Evolutionary conservation across 2,888 invertebrate species (phyloP).

Genomic region (Heliconius cydno): DNA sequence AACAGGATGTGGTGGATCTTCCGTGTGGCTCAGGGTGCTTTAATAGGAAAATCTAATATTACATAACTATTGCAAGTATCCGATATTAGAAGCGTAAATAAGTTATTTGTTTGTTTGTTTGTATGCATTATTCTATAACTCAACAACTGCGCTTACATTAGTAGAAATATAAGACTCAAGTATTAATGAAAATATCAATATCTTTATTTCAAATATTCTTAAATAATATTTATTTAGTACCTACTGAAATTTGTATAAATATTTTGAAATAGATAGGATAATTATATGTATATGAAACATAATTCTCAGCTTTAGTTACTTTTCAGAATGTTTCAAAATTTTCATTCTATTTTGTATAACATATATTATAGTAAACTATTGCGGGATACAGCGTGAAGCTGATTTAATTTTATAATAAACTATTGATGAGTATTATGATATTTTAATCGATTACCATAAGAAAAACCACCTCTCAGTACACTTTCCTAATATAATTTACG

Average conservation of each 20-base stretch:
- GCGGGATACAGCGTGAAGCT: too few relatives aligned
- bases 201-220: too few relatives aligned
- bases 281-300: too few relatives aligned
- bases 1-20: constrained; percentile 76
- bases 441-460: neutral
- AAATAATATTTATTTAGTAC: too few relatives aligned
- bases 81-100: neutral
- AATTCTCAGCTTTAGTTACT: too few relatives aligned
- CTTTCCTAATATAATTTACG: constrained; percentile 43
- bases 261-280: neutral
- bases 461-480: constrained; percentile 31
- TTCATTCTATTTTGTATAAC: neutral
- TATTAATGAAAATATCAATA: too few relatives aligned
- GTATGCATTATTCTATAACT: neutral
- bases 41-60: constrained; percentile 28
- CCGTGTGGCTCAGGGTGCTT: constrained; percentile 56
- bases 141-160: neutral
- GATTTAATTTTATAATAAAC: too few relatives aligned
- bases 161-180: too few relatives aligned
- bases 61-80: constrained; percentile 10
- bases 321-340: too few relatives aligned
- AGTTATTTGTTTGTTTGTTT: neutral
- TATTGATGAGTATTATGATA: neutral
- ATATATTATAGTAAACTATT: too few relatives aligned
- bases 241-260: neutral